Base-by-base conservation (phyloP, 2,888 invertebrate genomes). In the Ichneumoninae sp. region DNA sequence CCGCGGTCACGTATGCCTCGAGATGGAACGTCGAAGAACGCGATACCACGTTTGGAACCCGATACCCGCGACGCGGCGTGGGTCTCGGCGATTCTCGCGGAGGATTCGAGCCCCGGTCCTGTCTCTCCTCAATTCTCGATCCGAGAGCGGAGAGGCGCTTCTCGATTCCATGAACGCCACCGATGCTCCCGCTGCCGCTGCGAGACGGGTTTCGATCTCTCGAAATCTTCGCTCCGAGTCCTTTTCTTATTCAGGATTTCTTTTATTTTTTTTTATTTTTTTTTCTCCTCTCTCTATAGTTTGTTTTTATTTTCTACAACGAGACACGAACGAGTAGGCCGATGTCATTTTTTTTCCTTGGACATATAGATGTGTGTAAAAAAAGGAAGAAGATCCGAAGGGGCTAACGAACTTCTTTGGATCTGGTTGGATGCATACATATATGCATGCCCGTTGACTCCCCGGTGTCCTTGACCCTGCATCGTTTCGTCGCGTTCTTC, bases 21-120 rank as follows among this genome's bases (percentile, higher is more conserved):
- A 88, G 91, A 91, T 90, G 90, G 90, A 91, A 91, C 91, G 89
- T 90, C 89, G 89, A 90, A 91, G 90, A 89, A 91, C 89, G 89
- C 89, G 92, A 91, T 91, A 91, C 89, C 89, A 88, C 88, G 88
- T 88, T 89, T 88, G 90, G 88, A 91, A 92, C 89, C 88, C 88
- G 92, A 92, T 92, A 91, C 88, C 44, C 86, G 84, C 85, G 70
- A 71, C 60, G 30, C 52, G 68, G 52, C 52, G 74, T 52, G 79
- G 69, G 82, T 79, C 52, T 68, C 19, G 52, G 60, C 71, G 36
- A 83, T 85, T 76, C 66, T 66, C 40, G 68, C 70, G 47, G 30
- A 33, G 71, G 66, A 47, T 47, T 47, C 19, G 47, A 60, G 75
- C 65, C 44, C 47, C 33, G 44, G 47, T 82, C 57, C 52, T 30